Conservation (phyloP, 1,140 invertebrate genomes). For the Rhagoletis zephyria region DNA sequence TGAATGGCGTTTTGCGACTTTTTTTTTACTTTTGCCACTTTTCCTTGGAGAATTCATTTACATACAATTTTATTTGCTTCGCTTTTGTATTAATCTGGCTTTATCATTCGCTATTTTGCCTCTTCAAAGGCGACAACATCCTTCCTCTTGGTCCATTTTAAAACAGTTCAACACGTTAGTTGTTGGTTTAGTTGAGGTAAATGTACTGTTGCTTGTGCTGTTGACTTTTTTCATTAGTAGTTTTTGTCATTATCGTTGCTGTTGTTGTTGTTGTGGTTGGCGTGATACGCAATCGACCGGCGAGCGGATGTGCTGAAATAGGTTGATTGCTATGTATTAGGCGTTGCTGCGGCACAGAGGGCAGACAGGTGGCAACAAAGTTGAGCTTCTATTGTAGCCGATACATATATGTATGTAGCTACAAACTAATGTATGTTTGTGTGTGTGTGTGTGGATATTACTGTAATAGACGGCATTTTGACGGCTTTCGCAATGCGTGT, state of each 20-base stretch:
- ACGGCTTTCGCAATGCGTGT: slow-evolving; percentile 25
- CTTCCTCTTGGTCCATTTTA: slow-evolving; percentile 37
- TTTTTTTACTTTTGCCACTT: slow-evolving; percentile 3
- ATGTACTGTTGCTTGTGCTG: neutral
- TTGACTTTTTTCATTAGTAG: neutral
- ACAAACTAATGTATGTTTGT: neutral
- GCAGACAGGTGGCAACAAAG: neutral
- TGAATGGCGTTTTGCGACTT: neutral
- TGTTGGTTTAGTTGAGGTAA: neutral
- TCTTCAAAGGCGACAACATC: slow-evolving; percentile 44
- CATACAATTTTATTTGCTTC: neutral
- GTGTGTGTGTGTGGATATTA: neutral
- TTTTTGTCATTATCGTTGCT: neutral
- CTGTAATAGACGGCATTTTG: neutral
- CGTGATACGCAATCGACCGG: slow-evolving; percentile 46
- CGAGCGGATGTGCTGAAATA: slow-evolving; percentile 47
- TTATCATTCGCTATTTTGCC: neutral
- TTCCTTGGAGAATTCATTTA: neutral
- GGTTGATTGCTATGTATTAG: slow-evolving; percentile 36
- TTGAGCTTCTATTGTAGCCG: neutral
- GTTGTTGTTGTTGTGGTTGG: slow-evolving; percentile 10
- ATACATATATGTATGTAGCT: neutral
- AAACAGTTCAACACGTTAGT: neutral
- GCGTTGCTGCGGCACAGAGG: neutral
- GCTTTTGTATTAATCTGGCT: no score